A percentile compares a stretch with the other conserved stretches of the same genome.
Conservation (phyloP, 1,140 invertebrate species). For the Brachionus rotundiformis region DNA sequence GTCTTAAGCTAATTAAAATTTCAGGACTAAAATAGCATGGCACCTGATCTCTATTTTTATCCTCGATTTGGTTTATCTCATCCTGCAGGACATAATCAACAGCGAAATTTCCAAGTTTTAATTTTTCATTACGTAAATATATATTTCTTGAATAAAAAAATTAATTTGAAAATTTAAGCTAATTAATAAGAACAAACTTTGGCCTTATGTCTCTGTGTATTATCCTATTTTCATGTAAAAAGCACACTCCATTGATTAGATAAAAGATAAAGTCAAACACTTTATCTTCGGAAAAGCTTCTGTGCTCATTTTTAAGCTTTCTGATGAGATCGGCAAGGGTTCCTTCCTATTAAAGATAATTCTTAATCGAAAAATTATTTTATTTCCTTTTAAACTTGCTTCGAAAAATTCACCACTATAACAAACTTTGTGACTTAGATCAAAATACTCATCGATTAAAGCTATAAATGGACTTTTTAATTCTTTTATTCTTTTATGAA, state of each 20-base stretch:
- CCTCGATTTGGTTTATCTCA: background rate
- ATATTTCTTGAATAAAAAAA: constrained; percentile 38
- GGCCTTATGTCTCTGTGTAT: background rate
- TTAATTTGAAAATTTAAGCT: background rate
- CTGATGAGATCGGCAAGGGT: background rate
- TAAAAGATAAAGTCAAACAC: constrained; percentile 47
- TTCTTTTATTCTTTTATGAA: background rate
- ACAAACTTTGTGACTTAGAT: background rate
- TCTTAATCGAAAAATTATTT: background rate
- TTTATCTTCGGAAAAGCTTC: constrained; percentile 16
- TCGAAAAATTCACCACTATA: background rate
- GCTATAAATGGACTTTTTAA: constrained; percentile 16
- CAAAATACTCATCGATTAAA: constrained; percentile 23
- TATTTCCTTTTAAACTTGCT: background rate
- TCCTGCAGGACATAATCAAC: background rate
- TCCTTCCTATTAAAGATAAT: background rate
- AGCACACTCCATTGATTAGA: constrained; percentile 1
- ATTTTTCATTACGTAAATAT: constrained; percentile 32
- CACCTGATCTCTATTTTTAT: background rate
- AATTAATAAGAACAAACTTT: background rate
- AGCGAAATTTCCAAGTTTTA: constrained; percentile 31
- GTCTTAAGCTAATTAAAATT: background rate
- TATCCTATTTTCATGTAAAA: constrained; percentile 41
- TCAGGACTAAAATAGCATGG: constrained; percentile 48
- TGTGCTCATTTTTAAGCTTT: background rate